Conservation (phyloP, 2,113 vertebrate genomes). For the Cebus imitator region DNA sequence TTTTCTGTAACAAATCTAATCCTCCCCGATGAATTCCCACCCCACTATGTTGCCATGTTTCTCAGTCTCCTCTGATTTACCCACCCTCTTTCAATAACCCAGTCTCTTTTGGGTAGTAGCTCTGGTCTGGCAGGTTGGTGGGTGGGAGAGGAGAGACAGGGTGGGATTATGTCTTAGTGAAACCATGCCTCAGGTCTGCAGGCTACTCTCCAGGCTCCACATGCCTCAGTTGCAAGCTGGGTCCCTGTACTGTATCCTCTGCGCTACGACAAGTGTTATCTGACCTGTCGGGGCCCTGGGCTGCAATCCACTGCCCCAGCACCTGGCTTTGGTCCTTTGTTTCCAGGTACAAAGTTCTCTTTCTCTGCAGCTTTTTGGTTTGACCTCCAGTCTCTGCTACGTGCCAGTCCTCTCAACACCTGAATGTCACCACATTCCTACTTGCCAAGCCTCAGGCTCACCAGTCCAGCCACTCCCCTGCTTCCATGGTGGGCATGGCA, state of each 20-base stretch:
- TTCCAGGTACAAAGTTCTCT: not conserved
- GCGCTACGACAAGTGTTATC: not conserved
- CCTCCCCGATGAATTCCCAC: not conserved
- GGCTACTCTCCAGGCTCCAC: fast-evolving
- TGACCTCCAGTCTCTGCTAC: not conserved
- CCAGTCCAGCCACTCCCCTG: too few species aligned
- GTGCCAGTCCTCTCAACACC: not conserved
- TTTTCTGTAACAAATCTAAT: not conserved
- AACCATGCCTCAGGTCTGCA: not conserved
- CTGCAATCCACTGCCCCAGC: not conserved
- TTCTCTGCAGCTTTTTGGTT: not conserved
- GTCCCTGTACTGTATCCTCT: not conserved
- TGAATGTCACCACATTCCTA: not conserved
- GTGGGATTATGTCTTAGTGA: not conserved
- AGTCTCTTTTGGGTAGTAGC: not conserved
- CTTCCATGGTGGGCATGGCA: not conserved
- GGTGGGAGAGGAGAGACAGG: fast-evolving
- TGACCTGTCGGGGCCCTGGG: not conserved
- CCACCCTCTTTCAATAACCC: not conserved
- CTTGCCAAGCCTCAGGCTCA: not conserved
- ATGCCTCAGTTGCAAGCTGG: not conserved
- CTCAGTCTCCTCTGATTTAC: not conserved
- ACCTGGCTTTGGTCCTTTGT: not conserved
- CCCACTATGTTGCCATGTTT: not conserved
- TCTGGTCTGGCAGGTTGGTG: not conserved